Conservation (phyloP, 2,888 invertebrate species). For the Eledone cirrhosa region DNA sequence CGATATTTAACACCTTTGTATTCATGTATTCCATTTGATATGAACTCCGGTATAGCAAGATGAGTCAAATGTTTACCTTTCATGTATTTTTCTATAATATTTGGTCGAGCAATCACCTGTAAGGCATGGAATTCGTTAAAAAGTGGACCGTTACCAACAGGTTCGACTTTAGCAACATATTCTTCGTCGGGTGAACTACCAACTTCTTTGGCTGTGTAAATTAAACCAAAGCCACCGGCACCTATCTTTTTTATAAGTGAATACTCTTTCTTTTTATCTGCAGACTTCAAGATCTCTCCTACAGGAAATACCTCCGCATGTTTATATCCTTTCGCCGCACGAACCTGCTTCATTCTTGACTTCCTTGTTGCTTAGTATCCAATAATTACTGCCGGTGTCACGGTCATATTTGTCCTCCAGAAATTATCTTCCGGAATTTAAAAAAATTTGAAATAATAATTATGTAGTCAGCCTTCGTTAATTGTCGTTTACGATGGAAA, state of each 20-base stretch:
- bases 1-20: conserved; percentile 81
- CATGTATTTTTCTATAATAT: conserved; percentile 59
- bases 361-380: too few relatives aligned
- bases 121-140: conserved; percentile 99
- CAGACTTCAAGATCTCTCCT: conserved; percentile 82
- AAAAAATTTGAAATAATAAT: too few relatives aligned
- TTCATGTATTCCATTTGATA: conserved; percentile 87
- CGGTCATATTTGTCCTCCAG: too few relatives aligned
- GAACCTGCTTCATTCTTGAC: too few relatives aligned
- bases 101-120: conserved; percentile 82
- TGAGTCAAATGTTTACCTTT: not conserved
- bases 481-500: too few relatives aligned
- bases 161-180: conserved; percentile 72
- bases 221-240: conserved; percentile 91
- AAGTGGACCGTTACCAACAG: conserved; percentile 91
- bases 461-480: too few relatives aligned
- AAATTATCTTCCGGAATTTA: too few relatives aligned
- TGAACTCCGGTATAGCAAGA: conserved; percentile 88
- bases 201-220: conserved; percentile 78
- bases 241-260: conserved; percentile 87
- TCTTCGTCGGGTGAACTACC: not conserved
- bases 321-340: conserved; percentile 51
- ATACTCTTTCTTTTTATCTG: conserved; percentile 80
- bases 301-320: conserved; percentile 72
- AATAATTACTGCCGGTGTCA: too few relatives aligned